These are phyloP conservation scores for Thyatira batis DNA, from an alignment of 2,888 invertebrate species.

Conservation along the genomic window DNA sequence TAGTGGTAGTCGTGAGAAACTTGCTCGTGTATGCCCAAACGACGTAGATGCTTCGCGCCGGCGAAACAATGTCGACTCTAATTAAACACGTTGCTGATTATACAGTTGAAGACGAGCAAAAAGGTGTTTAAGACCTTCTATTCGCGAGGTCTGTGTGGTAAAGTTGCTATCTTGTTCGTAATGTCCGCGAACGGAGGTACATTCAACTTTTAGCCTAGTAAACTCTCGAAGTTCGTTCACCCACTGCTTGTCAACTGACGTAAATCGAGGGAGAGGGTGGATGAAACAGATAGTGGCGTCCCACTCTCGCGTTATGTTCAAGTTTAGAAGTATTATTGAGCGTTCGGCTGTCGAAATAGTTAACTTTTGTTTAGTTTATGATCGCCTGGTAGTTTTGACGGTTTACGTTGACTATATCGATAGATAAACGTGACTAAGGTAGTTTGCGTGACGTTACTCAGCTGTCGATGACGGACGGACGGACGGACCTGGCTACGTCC, in stretches of 20 bases:
- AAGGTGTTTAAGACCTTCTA: slow-evolving; percentile 61
- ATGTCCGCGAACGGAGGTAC: slow-evolving; percentile 82
- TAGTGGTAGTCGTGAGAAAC: slow-evolving; percentile 81
- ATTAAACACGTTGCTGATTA: slow-evolving; percentile 23
- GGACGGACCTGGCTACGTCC: background rate
- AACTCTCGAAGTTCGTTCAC: slow-evolving; percentile 82
- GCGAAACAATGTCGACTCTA: slow-evolving; percentile 51
- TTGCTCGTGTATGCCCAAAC: slow-evolving; percentile 55
- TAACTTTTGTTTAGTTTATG: slow-evolving; percentile 68
- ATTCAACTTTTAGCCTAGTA: slow-evolving; percentile 83
- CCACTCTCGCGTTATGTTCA: slow-evolving; percentile 62
- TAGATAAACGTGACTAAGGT: slow-evolving; percentile 60
- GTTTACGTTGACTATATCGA: slow-evolving; percentile 77
- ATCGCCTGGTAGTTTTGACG: slow-evolving; percentile 76
- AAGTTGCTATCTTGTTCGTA: slow-evolving; percentile 83
- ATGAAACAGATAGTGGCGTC: slow-evolving; percentile 60
- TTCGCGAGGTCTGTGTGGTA: slow-evolving; percentile 57
- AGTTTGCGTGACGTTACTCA: slow-evolving; percentile 43
- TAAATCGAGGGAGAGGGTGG: slow-evolving; percentile 65
- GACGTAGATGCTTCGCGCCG: slow-evolving; percentile 24
- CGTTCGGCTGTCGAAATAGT: slow-evolving; percentile 74
- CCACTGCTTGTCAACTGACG: slow-evolving; percentile 82
- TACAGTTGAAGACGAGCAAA: slow-evolving; percentile 26
- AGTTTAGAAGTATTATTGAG: slow-evolving; percentile 76
- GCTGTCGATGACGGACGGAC: slow-evolving; percentile 31